A percentile compares a stretch with the other conserved stretches of the same genome.
These are phyloP conservation scores for Mixornis gularis DNA, from an alignment of 2,113 vertebrate species.

Conservation along the genomic window DNA sequence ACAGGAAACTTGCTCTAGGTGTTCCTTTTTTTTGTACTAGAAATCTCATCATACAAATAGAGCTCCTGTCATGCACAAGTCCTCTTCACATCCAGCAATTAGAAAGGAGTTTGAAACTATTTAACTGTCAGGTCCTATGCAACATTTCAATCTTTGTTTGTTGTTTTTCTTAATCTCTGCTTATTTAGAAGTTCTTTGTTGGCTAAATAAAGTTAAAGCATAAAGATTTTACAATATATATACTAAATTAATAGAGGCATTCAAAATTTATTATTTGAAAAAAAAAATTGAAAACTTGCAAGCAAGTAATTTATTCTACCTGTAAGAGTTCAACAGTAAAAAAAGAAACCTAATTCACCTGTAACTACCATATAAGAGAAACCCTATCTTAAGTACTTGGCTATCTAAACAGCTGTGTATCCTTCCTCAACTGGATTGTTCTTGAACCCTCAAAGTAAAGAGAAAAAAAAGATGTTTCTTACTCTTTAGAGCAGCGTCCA, in stretches of 20 bases:
- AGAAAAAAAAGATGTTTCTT: neutral
- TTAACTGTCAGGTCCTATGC: neutral
- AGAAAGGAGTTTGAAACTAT: neutral
- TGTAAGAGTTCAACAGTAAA: neutral
- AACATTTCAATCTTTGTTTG: neutral
- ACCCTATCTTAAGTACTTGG: neutral
- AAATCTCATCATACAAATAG: neutral
- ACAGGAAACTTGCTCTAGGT: neutral
- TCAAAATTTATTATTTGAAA: neutral
- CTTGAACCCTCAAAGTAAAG: neutral
- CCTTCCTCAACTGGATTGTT: neutral
- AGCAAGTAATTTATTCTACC: neutral
- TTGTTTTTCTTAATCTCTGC: neutral
- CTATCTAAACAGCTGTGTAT: neutral
- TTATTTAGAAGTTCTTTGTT: neutral
- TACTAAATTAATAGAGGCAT: neutral
- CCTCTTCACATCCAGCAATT: neutral
- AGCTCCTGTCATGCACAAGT: neutral
- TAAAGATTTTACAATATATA: neutral
- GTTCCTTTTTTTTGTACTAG: neutral
- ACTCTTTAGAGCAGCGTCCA: neutral
- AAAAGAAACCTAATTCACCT: neutral
- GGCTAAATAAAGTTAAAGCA: neutral
- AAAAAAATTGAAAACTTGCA: neutral
- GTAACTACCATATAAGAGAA: neutral